A percentile compares a stretch with the other conserved stretches of the same genome.
phyloP scores from a whole-genome alignment of 2,888 invertebrate species.

The Tetrapedia diversipes region DNA sequence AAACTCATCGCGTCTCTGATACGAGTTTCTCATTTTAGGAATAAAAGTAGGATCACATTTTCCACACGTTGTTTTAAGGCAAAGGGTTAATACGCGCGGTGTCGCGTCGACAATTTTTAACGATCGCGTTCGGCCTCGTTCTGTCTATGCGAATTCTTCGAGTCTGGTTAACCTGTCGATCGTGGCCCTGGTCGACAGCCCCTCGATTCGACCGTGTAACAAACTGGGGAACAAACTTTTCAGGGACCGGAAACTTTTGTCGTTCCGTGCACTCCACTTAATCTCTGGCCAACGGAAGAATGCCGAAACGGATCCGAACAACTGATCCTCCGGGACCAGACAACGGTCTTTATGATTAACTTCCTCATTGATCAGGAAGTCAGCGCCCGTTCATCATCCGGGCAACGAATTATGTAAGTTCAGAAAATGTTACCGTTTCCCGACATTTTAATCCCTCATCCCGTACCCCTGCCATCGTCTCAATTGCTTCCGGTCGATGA shows the following conservation, averaged over 20 bases:
- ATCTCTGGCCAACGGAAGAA: background rate
- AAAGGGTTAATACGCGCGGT: background rate
- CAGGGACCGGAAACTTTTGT: constrained; percentile 17
- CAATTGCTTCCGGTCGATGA: background rate
- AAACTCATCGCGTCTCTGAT: too few relatives aligned
- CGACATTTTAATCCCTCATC: background rate
- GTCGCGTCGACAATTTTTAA: background rate
- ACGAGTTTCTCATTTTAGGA: too few relatives aligned
- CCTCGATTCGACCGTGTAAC: constrained; percentile 3
- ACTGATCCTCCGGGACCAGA: background rate
- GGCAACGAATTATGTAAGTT: background rate
- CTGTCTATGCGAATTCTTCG: background rate
- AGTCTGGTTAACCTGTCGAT: constrained; percentile 3
- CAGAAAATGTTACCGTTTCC: background rate
- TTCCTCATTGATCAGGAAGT: background rate
- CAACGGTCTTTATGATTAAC: background rate
- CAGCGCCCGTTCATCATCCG: background rate
- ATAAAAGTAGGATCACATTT: too few relatives aligned
- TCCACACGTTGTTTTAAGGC: too few relatives aligned
- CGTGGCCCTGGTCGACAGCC: background rate
- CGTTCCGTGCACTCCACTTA: constrained; percentile 18
- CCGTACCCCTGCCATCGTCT: background rate
- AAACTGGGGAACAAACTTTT: constrained; percentile 21
- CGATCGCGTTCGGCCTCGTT: background rate
- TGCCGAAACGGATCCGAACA: background rate